Base-by-base conservation (phyloP, 2,888 invertebrate species). In the Aelia acuminata region DNA sequence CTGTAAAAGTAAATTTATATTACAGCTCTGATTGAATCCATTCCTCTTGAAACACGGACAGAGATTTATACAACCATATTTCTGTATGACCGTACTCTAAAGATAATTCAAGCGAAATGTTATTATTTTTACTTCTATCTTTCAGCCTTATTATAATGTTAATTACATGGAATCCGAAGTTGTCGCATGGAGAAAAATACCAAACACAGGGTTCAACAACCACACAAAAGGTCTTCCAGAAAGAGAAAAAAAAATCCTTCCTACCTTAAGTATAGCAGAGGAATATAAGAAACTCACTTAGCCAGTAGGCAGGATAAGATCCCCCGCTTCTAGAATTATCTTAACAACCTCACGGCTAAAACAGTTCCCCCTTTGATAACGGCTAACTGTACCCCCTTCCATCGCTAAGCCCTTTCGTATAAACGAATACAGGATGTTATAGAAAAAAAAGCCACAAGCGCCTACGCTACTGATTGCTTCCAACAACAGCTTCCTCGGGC, bases 281-380 rank as follows among this genome's bases (percentile, higher is more conserved):
- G 57, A 57, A 57, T 75, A 75, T 75, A 75, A 75, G 35, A 43
- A n/a, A 47, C 80, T 80, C 80, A 80, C 80, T 80, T 80, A 80
- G 80, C 11, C 35, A 75, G 75, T 75, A 75, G 22, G 4, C 75
- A 20, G 70, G 39, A 75, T 39, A 75, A 43, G 39, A 39, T 75
- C 39, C 39, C 10, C 13, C 11, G 13, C 80, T 0, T 13, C 43
- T 0, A 22, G 80, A 80, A 80, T 80, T 80, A 80, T 80, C 43
- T 80, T 43, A 80, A 80, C 80, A 43, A 15, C 43, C 43, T 43
- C 80, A 80, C 80, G 80, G 80, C 80, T 80, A 80, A 43, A 43
- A n/a, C 80, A 80, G 80, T 80, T 80, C 80, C 80, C 80, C 43
- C 22, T 80, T 80, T 80, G 80, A 80, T 80, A 80, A 80, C 39